phyloP scores from a whole-genome alignment of 2,888 invertebrate species.

The Orthonychiurus folsomi region DNA sequence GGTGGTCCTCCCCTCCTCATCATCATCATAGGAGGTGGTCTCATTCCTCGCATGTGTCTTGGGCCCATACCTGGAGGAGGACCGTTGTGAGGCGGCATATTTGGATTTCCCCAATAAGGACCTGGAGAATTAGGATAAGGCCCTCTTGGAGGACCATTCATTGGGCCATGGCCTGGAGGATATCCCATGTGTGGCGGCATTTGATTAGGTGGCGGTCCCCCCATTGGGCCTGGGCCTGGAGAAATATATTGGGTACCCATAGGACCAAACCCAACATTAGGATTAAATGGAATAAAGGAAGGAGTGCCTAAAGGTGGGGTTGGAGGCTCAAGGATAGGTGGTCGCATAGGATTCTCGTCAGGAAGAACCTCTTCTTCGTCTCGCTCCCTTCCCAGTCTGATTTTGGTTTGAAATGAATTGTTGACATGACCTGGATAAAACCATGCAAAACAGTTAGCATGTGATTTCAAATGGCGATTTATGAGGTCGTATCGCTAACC shows the following conservation, averaged over 20 bases:
- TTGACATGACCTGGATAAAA: not conserved
- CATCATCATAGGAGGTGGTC: constrained; percentile 2
- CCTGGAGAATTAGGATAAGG: constrained; percentile 33
- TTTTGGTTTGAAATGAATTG: not conserved
- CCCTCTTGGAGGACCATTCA: constrained; percentile 22
- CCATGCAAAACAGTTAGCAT: constrained; percentile 12
- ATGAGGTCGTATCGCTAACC: constrained; percentile 9
- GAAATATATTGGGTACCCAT: constrained; percentile 22
- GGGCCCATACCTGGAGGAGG: constrained; percentile 6
- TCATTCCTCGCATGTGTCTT: constrained; percentile 3
- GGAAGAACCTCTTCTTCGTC: not conserved
- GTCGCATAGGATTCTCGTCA: constrained; percentile 7
- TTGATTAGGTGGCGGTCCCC: constrained; percentile 23
- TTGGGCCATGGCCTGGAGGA: constrained; percentile 15
- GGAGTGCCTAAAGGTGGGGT: not conserved
- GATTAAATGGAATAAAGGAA: constrained; percentile 27
- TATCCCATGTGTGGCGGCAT: constrained; percentile 14
- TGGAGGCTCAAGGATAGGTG: not conserved
- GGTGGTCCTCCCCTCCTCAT: constrained; percentile 1
- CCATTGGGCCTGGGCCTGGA: no score
- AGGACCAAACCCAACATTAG: constrained; percentile 37
- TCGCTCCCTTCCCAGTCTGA: not conserved
- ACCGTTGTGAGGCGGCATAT: constrained; percentile 17
- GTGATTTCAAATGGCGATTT: constrained; percentile 1
- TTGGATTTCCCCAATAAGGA: constrained; percentile 35